phyloP scores from a whole-genome alignment of 1,140 invertebrate genomes.

The Microvelia longipes region DNA sequence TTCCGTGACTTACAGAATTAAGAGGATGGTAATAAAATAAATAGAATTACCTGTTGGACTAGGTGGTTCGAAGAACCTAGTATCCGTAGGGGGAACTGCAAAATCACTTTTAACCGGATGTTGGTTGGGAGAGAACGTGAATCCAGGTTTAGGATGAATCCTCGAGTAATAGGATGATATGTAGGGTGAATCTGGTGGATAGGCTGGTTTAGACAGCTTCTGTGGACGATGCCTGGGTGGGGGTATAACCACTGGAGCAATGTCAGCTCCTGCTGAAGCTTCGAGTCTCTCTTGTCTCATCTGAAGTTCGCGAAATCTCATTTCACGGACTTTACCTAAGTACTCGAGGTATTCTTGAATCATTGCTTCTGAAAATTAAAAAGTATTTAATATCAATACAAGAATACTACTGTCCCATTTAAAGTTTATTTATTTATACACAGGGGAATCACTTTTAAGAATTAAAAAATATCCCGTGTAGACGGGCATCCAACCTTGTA shows the following conservation, averaged over 20 bases:
- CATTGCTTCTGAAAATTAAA: background rate
- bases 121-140: background rate
- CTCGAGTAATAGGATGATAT: background rate
- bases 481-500: too few relatives aligned
- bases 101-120: conserved; percentile 1
- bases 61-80: conserved; percentile 10
- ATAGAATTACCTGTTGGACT: background rate
- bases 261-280: background rate
- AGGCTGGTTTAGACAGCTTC: background rate
- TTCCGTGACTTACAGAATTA: too few relatives aligned
- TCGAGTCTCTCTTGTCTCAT: background rate
- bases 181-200: background rate
- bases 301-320: background rate
- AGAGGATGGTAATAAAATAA: too few relatives aligned
- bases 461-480: too few relatives aligned
- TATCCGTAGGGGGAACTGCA: conserved; percentile 11
- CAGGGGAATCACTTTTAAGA: too few relatives aligned
- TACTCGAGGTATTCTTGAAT: background rate
- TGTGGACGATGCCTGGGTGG: background rate
- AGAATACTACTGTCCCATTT: too few relatives aligned
- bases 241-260: background rate
- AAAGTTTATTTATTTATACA: too few relatives aligned
- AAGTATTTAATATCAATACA: background rate
- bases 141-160: background rate
- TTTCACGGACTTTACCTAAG: background rate